Evolutionary conservation across 2,113 vertebrate species (phyloP).

Genomic region (Mus pahari): DNA sequence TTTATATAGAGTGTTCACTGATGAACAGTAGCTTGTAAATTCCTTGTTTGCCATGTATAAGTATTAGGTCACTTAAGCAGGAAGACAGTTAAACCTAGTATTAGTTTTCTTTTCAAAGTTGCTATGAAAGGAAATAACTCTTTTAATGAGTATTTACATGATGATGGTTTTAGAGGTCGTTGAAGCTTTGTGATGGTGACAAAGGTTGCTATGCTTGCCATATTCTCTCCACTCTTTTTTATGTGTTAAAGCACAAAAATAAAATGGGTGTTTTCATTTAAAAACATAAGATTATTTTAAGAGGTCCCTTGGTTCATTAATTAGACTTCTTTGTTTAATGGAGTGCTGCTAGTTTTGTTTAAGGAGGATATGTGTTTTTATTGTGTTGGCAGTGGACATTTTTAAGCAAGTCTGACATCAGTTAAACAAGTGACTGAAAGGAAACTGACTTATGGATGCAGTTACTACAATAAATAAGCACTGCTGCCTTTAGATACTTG

Average conservation of each 20-base stretch:
- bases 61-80: not conserved
- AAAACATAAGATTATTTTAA: conserved; percentile 11
- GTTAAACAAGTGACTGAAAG: conserved; percentile 60
- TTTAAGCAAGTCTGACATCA: conserved; percentile 60
- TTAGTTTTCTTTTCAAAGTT: conserved; percentile 54
- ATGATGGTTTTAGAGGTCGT: not conserved
- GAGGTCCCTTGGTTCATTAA: conserved; percentile 20
- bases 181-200: not conserved
- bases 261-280: conserved; percentile 36
- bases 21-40: not conserved
- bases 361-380: conserved; percentile 21
- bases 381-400: not conserved
- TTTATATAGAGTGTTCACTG: conserved; percentile 1
- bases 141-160: not conserved
- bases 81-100: not conserved
- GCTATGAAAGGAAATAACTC: not conserved
- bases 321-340: not conserved
- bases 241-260: not conserved
- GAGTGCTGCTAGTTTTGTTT: conserved; percentile 13
- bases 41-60: not conserved
- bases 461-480: not conserved
- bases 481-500: conserved; percentile 20
- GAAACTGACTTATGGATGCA: conserved; percentile 44
- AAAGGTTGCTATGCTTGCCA: not conserved
- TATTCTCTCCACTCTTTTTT: not conserved